Evolutionary conservation across 2,888 invertebrate species (phyloP).

Genomic region (Sipha maydis): DNA sequence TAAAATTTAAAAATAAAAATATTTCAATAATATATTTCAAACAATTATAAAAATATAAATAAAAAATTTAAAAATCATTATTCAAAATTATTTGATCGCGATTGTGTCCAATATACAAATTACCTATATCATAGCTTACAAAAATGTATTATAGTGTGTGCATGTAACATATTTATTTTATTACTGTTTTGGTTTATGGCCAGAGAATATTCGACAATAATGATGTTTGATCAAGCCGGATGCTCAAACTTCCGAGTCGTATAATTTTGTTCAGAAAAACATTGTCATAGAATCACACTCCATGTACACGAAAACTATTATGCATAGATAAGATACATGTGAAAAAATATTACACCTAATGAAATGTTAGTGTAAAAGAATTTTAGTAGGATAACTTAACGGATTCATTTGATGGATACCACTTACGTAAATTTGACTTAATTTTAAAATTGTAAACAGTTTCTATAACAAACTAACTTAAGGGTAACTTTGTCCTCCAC

Average conservation of each 20-base stretch:
- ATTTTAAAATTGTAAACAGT: too few relatives aligned
- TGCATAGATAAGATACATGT: too few relatives aligned
- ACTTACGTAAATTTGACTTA: too few relatives aligned
- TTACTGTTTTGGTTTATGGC: slow-evolving; percentile 35
- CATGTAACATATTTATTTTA: background rate
- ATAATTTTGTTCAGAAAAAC: slow-evolving; percentile 19
- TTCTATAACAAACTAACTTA: too few relatives aligned
- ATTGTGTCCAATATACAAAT: background rate
- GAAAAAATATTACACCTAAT: too few relatives aligned
- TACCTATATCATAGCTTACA: background rate
- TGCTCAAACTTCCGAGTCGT: slow-evolving; percentile 20
- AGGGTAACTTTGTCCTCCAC: too few relatives aligned
- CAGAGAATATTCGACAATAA: background rate
- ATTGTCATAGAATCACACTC: background rate
- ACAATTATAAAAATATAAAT: background rate
- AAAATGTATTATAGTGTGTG: background rate
- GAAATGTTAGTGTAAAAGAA: too few relatives aligned
- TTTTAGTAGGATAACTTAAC: too few relatives aligned
- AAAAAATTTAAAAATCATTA: background rate
- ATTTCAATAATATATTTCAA: background rate
- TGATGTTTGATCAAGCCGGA: slow-evolving; percentile 39
- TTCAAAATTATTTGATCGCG: background rate
- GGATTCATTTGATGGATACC: too few relatives aligned
- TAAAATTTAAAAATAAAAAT: background rate
- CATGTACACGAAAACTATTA: too few relatives aligned